phyloP scores from a whole-genome alignment of 2,888 invertebrate species.

The Platycnemis pennipes region DNA sequence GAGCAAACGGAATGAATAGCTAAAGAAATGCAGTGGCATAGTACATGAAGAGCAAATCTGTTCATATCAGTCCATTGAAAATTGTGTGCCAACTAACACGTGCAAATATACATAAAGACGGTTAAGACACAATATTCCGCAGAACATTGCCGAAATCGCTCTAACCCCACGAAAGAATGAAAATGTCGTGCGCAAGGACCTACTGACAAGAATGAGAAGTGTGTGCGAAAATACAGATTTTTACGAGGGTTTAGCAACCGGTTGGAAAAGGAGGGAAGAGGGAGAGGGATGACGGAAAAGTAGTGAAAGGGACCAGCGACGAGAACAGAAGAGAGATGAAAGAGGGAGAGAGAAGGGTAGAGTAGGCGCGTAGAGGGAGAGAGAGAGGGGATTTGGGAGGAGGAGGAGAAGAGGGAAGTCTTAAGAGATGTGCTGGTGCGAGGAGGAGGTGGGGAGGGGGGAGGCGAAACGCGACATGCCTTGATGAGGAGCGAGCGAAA shows the following conservation, averaged over 20 bases:
- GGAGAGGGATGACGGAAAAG: neutral
- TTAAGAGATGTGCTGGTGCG: conserved; percentile 45
- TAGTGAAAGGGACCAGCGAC: neutral
- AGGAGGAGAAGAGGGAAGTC: neutral
- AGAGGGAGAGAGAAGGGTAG: neutral
- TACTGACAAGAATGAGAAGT: neutral
- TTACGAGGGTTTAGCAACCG: conserved; percentile 63
- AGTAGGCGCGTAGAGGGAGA: neutral
- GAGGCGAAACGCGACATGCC: conserved; percentile 39
- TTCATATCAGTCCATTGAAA: too few relatives aligned
- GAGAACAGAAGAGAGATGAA: neutral
- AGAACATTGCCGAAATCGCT: neutral
- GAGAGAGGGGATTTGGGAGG: neutral
- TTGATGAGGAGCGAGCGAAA: conserved; percentile 49
- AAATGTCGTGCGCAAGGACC: neutral
- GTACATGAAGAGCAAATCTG: too few relatives aligned
- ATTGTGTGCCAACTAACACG: too few relatives aligned
- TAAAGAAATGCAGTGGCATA: too few relatives aligned
- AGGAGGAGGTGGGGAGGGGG: conserved; percentile 24
- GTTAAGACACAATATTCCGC: neutral
- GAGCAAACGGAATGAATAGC: too few relatives aligned
- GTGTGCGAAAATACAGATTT: conserved; percentile 44
- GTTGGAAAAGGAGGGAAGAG: conserved; percentile 30
- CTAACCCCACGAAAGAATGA: neutral
- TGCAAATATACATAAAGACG: too few relatives aligned